Evolutionary conservation across 2,797 vertebrate genomes (phyloP).

Genomic region (Eurystomus glaucurus): DNA sequence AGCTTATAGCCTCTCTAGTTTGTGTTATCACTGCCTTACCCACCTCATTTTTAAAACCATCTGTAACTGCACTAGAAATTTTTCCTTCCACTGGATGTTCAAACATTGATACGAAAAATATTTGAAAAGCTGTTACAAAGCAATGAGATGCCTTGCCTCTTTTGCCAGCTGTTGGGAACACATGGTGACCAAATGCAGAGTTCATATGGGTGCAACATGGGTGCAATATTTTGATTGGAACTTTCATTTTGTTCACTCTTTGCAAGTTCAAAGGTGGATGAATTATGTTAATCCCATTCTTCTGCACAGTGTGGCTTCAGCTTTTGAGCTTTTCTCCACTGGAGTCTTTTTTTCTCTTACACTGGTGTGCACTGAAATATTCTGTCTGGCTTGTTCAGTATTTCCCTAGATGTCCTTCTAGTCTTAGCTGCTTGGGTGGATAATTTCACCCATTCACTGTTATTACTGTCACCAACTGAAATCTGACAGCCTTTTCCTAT

Average conservation of each 20-base stretch:
- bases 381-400: constrained; percentile 19
- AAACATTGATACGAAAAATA: background rate
- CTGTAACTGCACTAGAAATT: constrained; percentile 17
- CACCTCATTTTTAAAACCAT: background rate
- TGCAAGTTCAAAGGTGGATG: constrained; percentile 29
- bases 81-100: background rate
- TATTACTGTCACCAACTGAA: background rate
- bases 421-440: background rate
- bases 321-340: constrained; percentile 48
- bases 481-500: background rate
- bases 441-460: background rate
- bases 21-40: background rate
- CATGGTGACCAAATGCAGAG: background rate
- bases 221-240: constrained; percentile 26
- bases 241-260: constrained; percentile 28
- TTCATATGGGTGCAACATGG: background rate
- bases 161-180: constrained; percentile 31
- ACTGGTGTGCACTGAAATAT: constrained; percentile 36
- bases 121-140: constrained; percentile 6
- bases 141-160: constrained; percentile 10
- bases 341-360: background rate
- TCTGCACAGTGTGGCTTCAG: constrained; percentile 20
- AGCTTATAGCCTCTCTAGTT: constrained; percentile 33
- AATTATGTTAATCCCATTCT: constrained; percentile 54
- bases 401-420: constrained; percentile 24